Base-by-base conservation (phyloP, 92 coral and sea anemone species). In the Paramuricea clavata region DNA sequence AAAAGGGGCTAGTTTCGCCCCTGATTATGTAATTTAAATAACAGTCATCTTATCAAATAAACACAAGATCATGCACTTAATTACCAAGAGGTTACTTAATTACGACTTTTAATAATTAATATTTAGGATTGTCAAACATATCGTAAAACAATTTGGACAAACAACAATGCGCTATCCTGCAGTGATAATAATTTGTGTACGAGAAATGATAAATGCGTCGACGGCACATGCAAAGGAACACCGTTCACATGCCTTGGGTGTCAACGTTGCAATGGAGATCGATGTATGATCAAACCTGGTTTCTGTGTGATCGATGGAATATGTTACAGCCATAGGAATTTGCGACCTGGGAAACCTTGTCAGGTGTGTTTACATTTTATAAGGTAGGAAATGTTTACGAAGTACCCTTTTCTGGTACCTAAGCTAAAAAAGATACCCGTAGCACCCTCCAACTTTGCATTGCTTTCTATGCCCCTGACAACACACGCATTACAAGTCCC, bases 241-340 rank as follows among this genome's bases (percentile, higher is more conserved):
- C 97, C 98, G 22, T 95, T 91, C 89, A 75, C 93, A 42, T 95
- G 98, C 59, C 92, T 95, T 0, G 44, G 97, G 0, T 95, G 98
- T 49, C 95, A 95, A 41, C 74, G 81, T 25, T 94, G 93, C n/a
- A 87, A 95, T 72, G 94, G 94, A 6, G 78, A 86, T 32, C 94
- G 93, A 11, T 95, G 98, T 68, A 93, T 94, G 33, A 49, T 89
- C 64, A 91, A 87, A 31, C 11, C 92, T 49, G 97, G 94, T 10
- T 69, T 73, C 79, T 95, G 98, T 67, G 57, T 93, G 21, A 95
- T 93, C 36, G 79, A 89, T 47, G 67, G 90, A 59, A 91, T 90
- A 3, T 95, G 98, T 43, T 93, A 86, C 67, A 86, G 91, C 0
- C 56, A 70, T 35, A 87, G 91, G 13, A 85, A 83, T 12, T 73